Percentiles rank a stretch among this genome's conserved stretches.
Conservation (phyloP, 1,140 invertebrate species). For the Paramacrobiotus metropolitanus region DNA sequence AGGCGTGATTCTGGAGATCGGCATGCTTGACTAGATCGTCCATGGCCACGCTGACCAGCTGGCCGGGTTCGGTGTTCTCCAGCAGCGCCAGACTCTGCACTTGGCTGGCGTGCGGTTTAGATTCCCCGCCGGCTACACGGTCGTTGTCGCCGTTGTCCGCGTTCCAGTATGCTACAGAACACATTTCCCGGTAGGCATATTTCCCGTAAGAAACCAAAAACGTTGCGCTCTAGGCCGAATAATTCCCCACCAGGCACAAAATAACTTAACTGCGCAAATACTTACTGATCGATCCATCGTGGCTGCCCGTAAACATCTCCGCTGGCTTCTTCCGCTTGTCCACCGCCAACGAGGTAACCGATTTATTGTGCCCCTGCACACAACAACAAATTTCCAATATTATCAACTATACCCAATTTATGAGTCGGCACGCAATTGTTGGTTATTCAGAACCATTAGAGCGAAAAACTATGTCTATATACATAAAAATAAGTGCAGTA, state of each 20-base stretch:
- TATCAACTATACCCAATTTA: too few species aligned
- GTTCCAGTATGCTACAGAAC: conserved; percentile 39
- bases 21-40: neutral
- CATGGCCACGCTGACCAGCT: neutral
- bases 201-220: neutral
- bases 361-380: conserved; percentile 76
- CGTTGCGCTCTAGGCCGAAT: neutral
- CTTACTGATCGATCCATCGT: conserved; percentile 62
- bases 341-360: conserved; percentile 71
- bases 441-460: too few species aligned
- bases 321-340: conserved; percentile 33
- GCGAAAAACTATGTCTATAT: too few species aligned
- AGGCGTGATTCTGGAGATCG: neutral
- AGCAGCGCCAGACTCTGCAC: neutral
- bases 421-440: too few species aligned
- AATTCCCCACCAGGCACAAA: neutral
- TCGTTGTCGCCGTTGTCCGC: conserved; percentile 47
- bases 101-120: neutral
- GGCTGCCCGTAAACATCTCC: conserved; percentile 67
- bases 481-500: too few species aligned
- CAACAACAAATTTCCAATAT: too few species aligned
- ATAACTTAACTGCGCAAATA: conserved; percentile 7
- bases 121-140: conserved; percentile 28
- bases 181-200: conserved; percentile 5
- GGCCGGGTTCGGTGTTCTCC: neutral